Evolutionary conservation across 2,797 vertebrate genomes (phyloP).

Genomic region (Hydrolagus colliei): DNA sequence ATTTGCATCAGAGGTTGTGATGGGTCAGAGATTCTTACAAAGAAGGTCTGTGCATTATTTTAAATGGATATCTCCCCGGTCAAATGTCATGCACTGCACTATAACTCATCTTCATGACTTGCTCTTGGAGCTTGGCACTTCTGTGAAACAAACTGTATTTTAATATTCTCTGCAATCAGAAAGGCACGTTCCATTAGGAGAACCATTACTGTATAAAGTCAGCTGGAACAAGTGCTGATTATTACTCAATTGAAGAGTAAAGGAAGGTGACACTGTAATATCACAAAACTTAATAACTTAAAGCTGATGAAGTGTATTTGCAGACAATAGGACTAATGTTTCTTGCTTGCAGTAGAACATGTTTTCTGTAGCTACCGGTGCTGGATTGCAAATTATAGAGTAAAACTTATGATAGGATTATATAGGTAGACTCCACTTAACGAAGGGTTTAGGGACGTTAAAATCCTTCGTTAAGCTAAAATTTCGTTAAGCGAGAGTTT

Average conservation of each 20-base stretch:
- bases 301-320: background rate
- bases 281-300: background rate
- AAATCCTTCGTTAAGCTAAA: too few relatives aligned
- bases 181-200: background rate
- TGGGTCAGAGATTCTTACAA: background rate
- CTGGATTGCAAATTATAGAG: background rate
- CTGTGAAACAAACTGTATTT: background rate
- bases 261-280: background rate
- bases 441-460: too few relatives aligned
- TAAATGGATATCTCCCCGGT: background rate
- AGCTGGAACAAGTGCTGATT: background rate
- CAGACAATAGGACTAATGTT: background rate
- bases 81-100: background rate
- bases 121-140: too few relatives aligned
- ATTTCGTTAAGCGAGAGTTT: too few relatives aligned
- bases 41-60: background rate
- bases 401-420: too few relatives aligned
- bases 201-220: too few relatives aligned
- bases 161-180: background rate
- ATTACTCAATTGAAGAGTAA: background rate
- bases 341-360: background rate
- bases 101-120: background rate
- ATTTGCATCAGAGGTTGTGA: background rate
- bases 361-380: background rate
- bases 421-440: too few relatives aligned